Base-by-base conservation (phyloP, 2,797 vertebrate genomes). In the Mionectes olivaceus region DNA sequence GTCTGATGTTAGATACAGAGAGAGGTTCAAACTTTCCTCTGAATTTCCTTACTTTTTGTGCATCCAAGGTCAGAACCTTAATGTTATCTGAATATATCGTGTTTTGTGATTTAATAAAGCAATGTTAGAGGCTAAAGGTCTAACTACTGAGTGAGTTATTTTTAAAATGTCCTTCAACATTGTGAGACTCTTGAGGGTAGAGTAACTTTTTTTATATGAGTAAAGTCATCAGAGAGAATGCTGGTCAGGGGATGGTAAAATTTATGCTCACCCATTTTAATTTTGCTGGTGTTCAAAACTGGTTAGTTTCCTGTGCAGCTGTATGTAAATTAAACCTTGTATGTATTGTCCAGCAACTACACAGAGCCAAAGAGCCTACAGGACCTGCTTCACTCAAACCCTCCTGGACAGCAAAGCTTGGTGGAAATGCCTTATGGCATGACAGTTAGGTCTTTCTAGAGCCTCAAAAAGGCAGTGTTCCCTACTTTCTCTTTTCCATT, bases 91-190 rank as follows among this genome's bases (percentile, higher is more conserved):
- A 94, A 96, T 91, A 96, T 90, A 93, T 61, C 17, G 3, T 92
- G 87, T 90, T 94, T 94, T 96, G 90, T 95, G 90, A 87, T 95
- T 95, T 95, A 96, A 95, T 94, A 95, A 94, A 94, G 91, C 94
- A 68, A 69, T 44, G 89, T 55, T 94, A 92, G 90, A 91, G 93
- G 84, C 85, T 89, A 86, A 96, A 94, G 95, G 81, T 96, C 89
- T 79, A 73, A 82, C 87, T 92, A 65, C 85, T 78, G 83, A 93
- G 77, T 0, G 33, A 85, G 94, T 85, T 94, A 92, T 97, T 97
- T 95, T 97, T 96, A 93, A 93, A 93, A 82, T 61, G 82, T 79
- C 59, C 87, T 96, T 86, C 83, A 87, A 71, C 91, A 82, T 87
- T 88, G 89, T 1, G 8, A 83, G 52, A 80, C 56, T 90, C 61